Conservation (phyloP, 1,140 invertebrate species). For the Diploscapter pachys region DNA sequence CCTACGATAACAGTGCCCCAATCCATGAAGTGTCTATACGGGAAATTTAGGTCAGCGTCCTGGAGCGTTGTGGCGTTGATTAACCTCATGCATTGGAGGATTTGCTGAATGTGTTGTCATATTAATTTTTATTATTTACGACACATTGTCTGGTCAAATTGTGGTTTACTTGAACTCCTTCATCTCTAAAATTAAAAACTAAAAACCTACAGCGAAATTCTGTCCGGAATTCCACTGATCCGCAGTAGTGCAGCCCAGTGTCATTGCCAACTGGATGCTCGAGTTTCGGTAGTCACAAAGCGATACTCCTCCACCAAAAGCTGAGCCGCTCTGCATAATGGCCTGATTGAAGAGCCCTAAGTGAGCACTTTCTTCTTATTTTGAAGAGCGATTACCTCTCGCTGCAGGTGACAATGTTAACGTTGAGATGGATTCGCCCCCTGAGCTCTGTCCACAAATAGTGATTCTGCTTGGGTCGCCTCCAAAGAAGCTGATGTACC, state of each 20-base stretch:
- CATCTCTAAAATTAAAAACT: background rate
- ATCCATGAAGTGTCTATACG: no score
- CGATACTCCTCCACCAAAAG: conserved; percentile 16
- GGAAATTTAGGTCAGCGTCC: no score
- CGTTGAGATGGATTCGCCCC: conserved; percentile 64
- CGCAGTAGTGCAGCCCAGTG: conserved; percentile 20
- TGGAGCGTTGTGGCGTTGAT: no score
- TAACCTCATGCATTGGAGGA: no score
- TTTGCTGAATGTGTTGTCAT: no score
- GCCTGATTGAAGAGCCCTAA: conserved; percentile 21
- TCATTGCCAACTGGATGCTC: conserved; percentile 12
- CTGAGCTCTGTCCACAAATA: conserved; percentile 70
- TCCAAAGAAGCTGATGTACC: conserved; percentile 73
- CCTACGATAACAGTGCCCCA: no score
- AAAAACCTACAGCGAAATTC: conserved; percentile 1
- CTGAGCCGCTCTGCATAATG: conserved; percentile 12
- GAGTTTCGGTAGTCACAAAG: conserved; percentile 10
- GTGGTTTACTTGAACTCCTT: background rate
- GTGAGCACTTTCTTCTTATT: background rate
- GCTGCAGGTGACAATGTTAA: conserved; percentile 19
- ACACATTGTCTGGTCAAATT: conserved; percentile 6
- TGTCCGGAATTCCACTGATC: background rate
- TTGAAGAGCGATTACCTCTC: background rate
- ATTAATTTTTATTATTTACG: no score
- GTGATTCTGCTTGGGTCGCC: conserved; percentile 72